Conservation (phyloP, 2,113 vertebrate genomes). For the Pachypanchax playfairii region DNA sequence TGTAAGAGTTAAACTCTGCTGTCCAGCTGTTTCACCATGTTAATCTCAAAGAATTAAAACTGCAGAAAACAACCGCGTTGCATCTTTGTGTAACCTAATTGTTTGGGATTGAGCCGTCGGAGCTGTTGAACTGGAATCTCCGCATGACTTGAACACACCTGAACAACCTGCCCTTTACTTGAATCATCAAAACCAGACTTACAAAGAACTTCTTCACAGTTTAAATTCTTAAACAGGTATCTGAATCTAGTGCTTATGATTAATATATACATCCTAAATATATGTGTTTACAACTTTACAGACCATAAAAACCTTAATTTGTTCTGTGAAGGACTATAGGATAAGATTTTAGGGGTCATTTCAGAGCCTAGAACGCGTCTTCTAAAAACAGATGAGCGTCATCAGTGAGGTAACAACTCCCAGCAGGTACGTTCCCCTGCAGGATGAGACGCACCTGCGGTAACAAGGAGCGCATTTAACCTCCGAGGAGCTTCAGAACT, state of each 20-base stretch:
- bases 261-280: background rate
- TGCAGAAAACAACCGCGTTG: conserved; percentile 1
- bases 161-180: background rate
- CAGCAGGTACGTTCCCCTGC: conserved; percentile 33
- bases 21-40: conserved; percentile 67
- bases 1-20: conserved; percentile 51
- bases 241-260: background rate
- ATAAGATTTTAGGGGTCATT: conserved; percentile 16
- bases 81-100: conserved; percentile 22
- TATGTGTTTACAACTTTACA: too few relatives aligned
- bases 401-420: conserved; percentile 51
- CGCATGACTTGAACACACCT: conserved; percentile 36
- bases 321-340: too few relatives aligned
- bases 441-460: conserved; percentile 64
- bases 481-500: background rate
- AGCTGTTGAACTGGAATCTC: conserved; percentile 55
- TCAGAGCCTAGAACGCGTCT: background rate
- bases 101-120: conserved; percentile 24
- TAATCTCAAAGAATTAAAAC: conserved; percentile 74
- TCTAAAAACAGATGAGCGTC: conserved; percentile 37
- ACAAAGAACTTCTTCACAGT: background rate
- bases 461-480: conserved; percentile 13
- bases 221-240: background rate
- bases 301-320: too few relatives aligned
- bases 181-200: background rate